Evolutionary conservation across 1,140 invertebrate species (phyloP).

Genomic region (Pachyrhynchus sulphureomaculatus): DNA sequence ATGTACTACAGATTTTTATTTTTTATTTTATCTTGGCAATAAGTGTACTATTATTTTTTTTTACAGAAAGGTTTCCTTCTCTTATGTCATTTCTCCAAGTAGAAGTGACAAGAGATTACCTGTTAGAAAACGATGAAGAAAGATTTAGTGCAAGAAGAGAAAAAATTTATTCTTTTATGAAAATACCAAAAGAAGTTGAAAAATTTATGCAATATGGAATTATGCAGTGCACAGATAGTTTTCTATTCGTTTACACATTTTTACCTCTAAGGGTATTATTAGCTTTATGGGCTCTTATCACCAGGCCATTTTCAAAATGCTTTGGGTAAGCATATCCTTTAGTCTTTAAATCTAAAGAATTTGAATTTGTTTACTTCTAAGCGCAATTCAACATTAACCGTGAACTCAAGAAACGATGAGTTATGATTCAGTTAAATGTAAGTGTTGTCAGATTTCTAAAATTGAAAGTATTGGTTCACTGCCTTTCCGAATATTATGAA

Average conservation of each 20-base stretch:
- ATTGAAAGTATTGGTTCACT: too few species aligned
- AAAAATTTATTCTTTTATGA: constrained; percentile 96
- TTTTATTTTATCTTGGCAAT: too few species aligned
- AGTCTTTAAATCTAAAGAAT: background rate
- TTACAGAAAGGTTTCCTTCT: constrained; percentile 56
- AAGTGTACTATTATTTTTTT: constrained; percentile 16
- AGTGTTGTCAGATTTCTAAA: too few species aligned
- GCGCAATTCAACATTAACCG: too few species aligned
- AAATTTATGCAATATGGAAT: constrained; percentile 96
- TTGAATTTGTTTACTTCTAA: background rate
- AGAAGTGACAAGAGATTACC: constrained; percentile 88
- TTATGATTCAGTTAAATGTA: too few species aligned
- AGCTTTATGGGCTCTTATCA: constrained; percentile 78
- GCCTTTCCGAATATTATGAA: too few species aligned
- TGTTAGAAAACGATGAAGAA: constrained; percentile 91
- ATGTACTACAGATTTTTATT: too few species aligned
- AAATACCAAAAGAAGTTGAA: constrained; percentile 90
- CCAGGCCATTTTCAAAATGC: constrained; percentile 68
- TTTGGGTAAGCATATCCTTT: constrained; percentile 61
- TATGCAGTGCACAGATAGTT: constrained; percentile 96
- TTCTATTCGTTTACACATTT: constrained; percentile 97
- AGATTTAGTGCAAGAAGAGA: constrained; percentile 89
- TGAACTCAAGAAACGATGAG: too few species aligned
- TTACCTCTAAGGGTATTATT: constrained; percentile 89
- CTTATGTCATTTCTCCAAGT: constrained; percentile 76